phyloP scores from a whole-genome alignment of 2,888 invertebrate genomes.

The Ophion costatus region DNA sequence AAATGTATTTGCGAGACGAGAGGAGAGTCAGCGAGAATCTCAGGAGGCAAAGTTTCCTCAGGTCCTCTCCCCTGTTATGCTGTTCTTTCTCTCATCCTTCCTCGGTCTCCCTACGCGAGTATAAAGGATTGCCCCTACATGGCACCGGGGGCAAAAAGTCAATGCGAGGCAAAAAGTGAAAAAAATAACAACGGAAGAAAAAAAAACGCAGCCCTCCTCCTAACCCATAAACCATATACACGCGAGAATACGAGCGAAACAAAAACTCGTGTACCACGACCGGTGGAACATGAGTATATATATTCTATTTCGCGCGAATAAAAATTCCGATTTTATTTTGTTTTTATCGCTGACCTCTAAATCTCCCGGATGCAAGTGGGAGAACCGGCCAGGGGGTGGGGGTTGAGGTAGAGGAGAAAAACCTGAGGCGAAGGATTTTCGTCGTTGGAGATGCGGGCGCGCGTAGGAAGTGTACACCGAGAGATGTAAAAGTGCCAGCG shows the following conservation, averaged over 20 bases:
- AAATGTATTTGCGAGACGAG: constrained; percentile 56
- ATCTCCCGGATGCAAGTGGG: constrained; percentile 57
- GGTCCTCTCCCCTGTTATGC: neutral
- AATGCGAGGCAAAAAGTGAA: constrained; percentile 44
- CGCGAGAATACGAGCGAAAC: constrained; percentile 54
- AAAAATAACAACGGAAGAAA: constrained; percentile 38
- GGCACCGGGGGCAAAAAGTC: constrained; percentile 46
- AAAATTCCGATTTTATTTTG: constrained; percentile 78
- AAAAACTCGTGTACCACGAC: constrained; percentile 51
- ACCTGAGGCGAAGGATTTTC: constrained; percentile 50
- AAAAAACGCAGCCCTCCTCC: constrained; percentile 64
- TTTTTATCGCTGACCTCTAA: constrained; percentile 69
- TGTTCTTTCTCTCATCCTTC: neutral
- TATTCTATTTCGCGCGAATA: constrained; percentile 80
- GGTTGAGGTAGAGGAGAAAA: constrained; percentile 40
- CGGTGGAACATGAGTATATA: constrained; percentile 55
- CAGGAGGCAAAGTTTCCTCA: constrained; percentile 63
- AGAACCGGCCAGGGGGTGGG: neutral
- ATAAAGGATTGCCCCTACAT: constrained; percentile 72
- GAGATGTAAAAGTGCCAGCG: constrained; percentile 67
- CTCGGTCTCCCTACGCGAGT: constrained; percentile 63
- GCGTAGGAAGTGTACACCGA: constrained; percentile 53
- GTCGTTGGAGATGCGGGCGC: constrained; percentile 47
- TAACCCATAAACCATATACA: constrained; percentile 77
- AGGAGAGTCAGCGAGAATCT: constrained; percentile 65